Evolutionary conservation across 1,140 invertebrate species (phyloP).

Genomic region (Paraescarpia echinospica): DNA sequence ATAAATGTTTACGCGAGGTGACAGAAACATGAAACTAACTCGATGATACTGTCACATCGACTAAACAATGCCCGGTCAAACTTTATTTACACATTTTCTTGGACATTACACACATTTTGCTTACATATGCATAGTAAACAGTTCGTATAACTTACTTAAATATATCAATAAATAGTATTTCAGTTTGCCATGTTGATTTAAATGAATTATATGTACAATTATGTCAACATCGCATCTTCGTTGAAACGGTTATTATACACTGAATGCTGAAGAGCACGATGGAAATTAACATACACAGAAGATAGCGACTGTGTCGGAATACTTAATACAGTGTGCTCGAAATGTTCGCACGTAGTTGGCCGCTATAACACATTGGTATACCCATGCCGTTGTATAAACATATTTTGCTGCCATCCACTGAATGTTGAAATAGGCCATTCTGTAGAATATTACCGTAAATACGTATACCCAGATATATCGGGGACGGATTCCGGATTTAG

Average conservation of each 20-base stretch:
- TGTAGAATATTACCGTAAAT: not conserved
- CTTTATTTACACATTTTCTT: not conserved
- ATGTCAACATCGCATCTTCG: not conserved
- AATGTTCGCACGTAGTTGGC: not conserved
- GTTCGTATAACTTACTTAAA: not conserved
- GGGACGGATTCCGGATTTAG: not conserved
- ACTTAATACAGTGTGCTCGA: not conserved
- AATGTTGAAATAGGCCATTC: not conserved
- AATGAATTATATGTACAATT: not conserved
- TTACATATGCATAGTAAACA: not conserved
- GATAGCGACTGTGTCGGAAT: not conserved
- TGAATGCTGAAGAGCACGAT: not conserved
- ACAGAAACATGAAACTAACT: not conserved
- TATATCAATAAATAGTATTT: not conserved
- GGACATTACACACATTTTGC: not conserved
- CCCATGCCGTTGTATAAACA: not conserved
- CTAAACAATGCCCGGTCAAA: not conserved
- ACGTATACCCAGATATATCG: not conserved
- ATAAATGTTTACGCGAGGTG: not conserved
- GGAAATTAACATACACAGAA: not conserved
- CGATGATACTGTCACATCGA: not conserved
- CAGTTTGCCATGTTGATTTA: not conserved
- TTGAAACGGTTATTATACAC: not conserved
- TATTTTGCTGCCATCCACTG: not conserved
- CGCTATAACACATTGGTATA: not conserved